phyloP scores from a whole-genome alignment of 2,888 invertebrate genomes.

The Drosophila multiciliata region DNA sequence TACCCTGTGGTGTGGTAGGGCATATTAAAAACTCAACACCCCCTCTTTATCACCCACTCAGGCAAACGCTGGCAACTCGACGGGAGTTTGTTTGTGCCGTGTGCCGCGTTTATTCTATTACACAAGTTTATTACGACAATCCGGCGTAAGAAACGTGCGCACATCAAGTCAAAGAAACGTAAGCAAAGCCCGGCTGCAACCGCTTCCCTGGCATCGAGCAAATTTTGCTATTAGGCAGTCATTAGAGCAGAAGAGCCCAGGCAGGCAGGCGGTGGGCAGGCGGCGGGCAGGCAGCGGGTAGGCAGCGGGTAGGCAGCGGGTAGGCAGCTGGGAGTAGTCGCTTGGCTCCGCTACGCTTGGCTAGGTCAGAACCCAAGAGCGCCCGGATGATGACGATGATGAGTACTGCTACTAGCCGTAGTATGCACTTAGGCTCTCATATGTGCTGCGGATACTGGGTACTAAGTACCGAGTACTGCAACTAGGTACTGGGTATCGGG shows the following conservation, averaged over 20 bases:
- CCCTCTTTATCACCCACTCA: slow-evolving; percentile 35
- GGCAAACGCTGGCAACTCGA: slow-evolving; percentile 40
- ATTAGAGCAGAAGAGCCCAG: slow-evolving; percentile 74
- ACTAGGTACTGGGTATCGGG: slow-evolving; percentile 21
- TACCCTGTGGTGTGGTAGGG: slow-evolving; percentile 1
- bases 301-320: not conserved
- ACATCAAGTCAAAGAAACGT: slow-evolving; percentile 63
- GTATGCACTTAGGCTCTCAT: slow-evolving; percentile 38
- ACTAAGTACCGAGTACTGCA: slow-evolving; percentile 4
- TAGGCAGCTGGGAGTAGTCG: slow-evolving; percentile 21
- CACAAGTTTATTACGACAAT: slow-evolving; percentile 80
- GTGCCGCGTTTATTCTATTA: slow-evolving; percentile 81
- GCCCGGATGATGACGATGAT: slow-evolving; percentile 18
- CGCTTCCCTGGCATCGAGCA: slow-evolving; percentile 44
- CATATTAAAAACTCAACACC: slow-evolving; percentile 12
- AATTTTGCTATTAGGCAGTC: slow-evolving; percentile 79
- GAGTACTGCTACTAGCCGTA: slow-evolving; percentile 27
- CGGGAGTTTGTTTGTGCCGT: slow-evolving; percentile 72
- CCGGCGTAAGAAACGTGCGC: slow-evolving; percentile 65
- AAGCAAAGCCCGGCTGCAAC: slow-evolving; percentile 25
- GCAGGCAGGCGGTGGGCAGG: not conserved
- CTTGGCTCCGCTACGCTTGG: slow-evolving; percentile 51
- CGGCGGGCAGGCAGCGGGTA: not conserved
- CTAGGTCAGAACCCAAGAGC: slow-evolving; percentile 55
- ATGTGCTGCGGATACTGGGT: slow-evolving; percentile 11